Evolutionary conservation across 2,113 vertebrate genomes (phyloP), one percentile per base, ranked within the genome.

Genomic region (Toxotes chatareus): DNA sequence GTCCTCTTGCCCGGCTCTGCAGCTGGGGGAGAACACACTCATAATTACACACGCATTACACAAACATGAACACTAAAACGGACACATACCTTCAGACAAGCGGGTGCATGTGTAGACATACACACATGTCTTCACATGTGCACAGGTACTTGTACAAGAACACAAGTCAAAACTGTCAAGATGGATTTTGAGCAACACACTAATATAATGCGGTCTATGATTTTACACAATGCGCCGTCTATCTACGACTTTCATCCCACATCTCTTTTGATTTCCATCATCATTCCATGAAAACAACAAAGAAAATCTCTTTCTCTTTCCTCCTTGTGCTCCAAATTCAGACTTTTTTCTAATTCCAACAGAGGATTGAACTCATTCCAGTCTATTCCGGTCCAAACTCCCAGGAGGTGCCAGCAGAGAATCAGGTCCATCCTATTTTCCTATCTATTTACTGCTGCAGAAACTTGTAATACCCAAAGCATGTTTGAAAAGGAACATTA

Each of bases 311-410:
- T 34, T 21, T 46, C 59, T 57, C 61, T 64, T 34, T 71, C 12
- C 46, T 57, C 53, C 51, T 27, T 23, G 40, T 74, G 74, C 65
- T 92, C 76, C 49, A 87, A 76, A 88, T 89, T 74, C 80, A 76
- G 74, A 75, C 66, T 71, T 73, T 46, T 82, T 72, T 89, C 73
- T 67, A 75, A 87, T 86, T 86, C 76, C 3, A 49, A 51, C 56
- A 66, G 80, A 85, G 80, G 84, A 80, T 46, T 88, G 83, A 88
- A 85, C 86, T 92, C 88, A 88, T 93, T 93, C 84, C 55, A 64
- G 49, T 77, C 87, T 86, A 88, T 92, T 89, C 80, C 46, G 1
- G 87, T 82, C 64, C 62, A 59, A 6, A 5, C 12, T 87, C 88
- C 83, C 89, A 16, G 13, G 79, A 91, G 93, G 82, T 64, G 40